Evolutionary conservation across 64 coral and sea anemone genomes (phyloP).

Genomic region (Montipora cactus): DNA sequence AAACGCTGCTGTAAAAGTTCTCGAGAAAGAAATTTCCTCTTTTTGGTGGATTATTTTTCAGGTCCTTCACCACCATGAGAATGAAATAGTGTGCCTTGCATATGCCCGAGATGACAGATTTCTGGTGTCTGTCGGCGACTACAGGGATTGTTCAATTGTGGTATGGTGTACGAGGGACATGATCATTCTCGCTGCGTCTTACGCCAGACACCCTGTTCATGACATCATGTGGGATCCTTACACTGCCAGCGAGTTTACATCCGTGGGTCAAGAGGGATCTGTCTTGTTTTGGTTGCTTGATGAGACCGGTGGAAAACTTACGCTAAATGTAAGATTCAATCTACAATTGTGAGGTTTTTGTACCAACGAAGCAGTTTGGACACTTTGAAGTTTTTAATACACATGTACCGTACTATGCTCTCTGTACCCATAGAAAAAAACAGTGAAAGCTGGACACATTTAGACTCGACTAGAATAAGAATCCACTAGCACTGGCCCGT

Average conservation of each 20-base stretch:
- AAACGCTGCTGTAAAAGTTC: not conserved
- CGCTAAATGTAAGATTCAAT: conserved; percentile 82
- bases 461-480: too few species aligned
- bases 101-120: conserved; percentile 96
- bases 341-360: not conserved
- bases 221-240: conserved; percentile 89
- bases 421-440: too few species aligned
- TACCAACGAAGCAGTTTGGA: not conserved
- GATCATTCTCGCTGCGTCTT: conserved; percentile 84
- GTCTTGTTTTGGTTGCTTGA: conserved; percentile 97
- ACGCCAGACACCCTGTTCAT: conserved; percentile 84
- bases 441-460: too few species aligned
- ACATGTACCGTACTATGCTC: too few species aligned
- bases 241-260: conserved; percentile 94
- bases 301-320: conserved; percentile 75
- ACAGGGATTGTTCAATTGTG: conserved; percentile 93
- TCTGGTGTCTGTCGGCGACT: conserved; percentile 97
- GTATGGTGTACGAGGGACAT: conserved; percentile 88
- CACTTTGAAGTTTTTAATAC: not conserved
- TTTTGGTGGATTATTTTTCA: not conserved
- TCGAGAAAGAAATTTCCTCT: not conserved
- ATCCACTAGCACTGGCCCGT: too few species aligned
- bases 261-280: conserved; percentile 85
- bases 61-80: conserved; percentile 84
- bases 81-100: conserved; percentile 90